A percentile compares a stretch with the other conserved stretches of the same genome.
Conservation (phyloP, 2,888 invertebrate genomes). For the Helleia helle region DNA sequence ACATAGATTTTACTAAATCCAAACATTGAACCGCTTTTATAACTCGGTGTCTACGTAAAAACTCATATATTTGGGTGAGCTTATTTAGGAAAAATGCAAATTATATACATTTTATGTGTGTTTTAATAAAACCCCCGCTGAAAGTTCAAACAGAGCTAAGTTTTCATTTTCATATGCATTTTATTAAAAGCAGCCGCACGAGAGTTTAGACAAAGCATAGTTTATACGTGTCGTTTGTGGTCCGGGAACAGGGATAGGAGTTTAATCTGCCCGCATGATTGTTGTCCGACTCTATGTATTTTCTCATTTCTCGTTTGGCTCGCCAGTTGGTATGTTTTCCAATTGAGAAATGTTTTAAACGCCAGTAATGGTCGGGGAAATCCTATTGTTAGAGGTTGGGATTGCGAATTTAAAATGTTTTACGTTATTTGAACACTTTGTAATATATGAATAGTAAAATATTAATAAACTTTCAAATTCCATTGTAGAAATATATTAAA, state of each 20-base stretch:
- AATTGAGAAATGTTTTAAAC: slow-evolving; percentile 1
- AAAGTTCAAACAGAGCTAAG: background rate
- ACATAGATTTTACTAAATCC: too few species aligned
- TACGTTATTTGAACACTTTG: too few species aligned
- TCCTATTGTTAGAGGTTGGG: too few species aligned
- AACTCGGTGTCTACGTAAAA: too few species aligned
- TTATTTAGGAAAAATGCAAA: too few species aligned
- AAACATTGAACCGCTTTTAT: too few species aligned
- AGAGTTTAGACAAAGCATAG: slow-evolving; percentile 17
- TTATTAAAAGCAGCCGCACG: slow-evolving; percentile 3
- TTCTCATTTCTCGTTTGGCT: background rate
- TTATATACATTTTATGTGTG: too few species aligned
- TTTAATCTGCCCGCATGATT: slow-evolving; percentile 20
- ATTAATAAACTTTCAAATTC: too few species aligned
- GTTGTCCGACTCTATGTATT: slow-evolving; percentile 12
- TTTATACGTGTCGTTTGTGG: slow-evolving; percentile 12
- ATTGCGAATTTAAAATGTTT: too few species aligned
- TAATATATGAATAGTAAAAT: too few species aligned
- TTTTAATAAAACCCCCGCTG: slow-evolving; percentile 1
- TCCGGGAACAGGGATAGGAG: slow-evolving; percentile 7
- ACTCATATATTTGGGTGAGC: background rate
- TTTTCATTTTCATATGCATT: background rate
- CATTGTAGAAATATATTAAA: too few species aligned
- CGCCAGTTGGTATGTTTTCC: background rate
- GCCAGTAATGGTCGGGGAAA: too few species aligned